Evolutionary conservation across 2,797 vertebrate species (phyloP), one percentile per base, ranked within the genome.

Genomic region (Micrastur ruficollis): DNA sequence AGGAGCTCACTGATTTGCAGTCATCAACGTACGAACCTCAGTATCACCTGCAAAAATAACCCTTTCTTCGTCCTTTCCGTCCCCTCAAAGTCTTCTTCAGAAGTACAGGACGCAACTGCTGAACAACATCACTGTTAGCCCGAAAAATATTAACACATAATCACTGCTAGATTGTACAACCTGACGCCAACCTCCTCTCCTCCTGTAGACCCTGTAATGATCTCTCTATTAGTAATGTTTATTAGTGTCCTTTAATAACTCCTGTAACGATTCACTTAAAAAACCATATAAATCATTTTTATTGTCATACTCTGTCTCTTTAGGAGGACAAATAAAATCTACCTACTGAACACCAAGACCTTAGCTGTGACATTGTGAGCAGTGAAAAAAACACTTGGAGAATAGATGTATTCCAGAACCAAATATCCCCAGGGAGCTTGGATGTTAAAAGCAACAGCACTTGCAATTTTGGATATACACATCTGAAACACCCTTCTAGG

Each of bases 401-500:
- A 90, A 94, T 16, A 94, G 86, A 96, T 89, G 84, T 89, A 93
- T 96, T 93, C 91, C 93, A 95, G 89, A 94, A 91, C 70, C 91
- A 95, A 96, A 90, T 82, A 91, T 94, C 95, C 93, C 89, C 66
- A 34, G 95, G 93, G 93, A 94, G 75, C 73, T 21, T 9, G 58
- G 84, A 83, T 59, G 81, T 92, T 89, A 96, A 96, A 95, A 89
- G 84, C 83, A 79, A 88, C 75, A 94, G 67, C 88, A 70, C 94
- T 94, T 66, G 71, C 79, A 86, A 58, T 97, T 96, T 91, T 76
- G 92, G 90, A 86, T 95, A 81, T 6, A 94, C 71, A 73, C 79
- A 75, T 95, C 79, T 74, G 88, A 94, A 95, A 94, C 0, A 8
- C 49, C 91, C 90, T 92, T 76, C 79, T 5, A 65, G 87, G 89